Conservation (phyloP, 2,888 invertebrate genomes). For the Microctonus hyperodae region DNA sequence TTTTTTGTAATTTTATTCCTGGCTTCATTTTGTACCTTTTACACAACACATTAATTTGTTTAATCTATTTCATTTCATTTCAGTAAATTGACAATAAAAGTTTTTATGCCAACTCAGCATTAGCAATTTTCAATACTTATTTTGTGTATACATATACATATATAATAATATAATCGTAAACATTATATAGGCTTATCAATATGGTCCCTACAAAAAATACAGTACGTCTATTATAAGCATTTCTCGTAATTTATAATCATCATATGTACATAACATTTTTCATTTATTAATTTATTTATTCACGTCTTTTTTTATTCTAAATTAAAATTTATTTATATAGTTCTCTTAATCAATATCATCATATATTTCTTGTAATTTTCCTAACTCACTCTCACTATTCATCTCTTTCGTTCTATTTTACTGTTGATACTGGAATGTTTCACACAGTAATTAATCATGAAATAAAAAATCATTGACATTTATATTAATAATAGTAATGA, state of each 20-base stretch:
- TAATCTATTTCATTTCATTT: not conserved
- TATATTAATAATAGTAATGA: conserved; percentile 27
- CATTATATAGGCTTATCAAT: conserved; percentile 47
- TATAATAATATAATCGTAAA: conserved; percentile 13
- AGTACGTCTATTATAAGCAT: conserved; percentile 59
- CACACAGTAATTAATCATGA: conserved; percentile 33
- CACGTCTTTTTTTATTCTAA: conserved; percentile 5
- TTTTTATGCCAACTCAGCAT: not conserved
- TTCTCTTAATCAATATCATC: conserved; percentile 13
- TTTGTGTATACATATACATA: conserved; percentile 3
- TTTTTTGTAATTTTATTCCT: not conserved
- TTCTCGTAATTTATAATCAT: conserved; percentile 42
- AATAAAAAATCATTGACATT: conserved; percentile 33
- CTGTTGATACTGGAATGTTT: conserved; percentile 44
- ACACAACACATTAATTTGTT: not conserved
- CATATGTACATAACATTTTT: conserved; percentile 46
- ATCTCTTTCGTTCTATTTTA: conserved; percentile 8
- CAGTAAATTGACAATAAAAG: not conserved
- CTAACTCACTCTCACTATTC: not conserved
- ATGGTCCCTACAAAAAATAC: conserved; percentile 62
- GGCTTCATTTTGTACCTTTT: not conserved
- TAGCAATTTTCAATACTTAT: conserved; percentile 9
- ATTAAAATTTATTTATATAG: conserved; percentile 19
- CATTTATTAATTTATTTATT: conserved; percentile 20
- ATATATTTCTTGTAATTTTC: not conserved